Conservation (phyloP, 2,113 vertebrate species). For the Indri indri region DNA sequence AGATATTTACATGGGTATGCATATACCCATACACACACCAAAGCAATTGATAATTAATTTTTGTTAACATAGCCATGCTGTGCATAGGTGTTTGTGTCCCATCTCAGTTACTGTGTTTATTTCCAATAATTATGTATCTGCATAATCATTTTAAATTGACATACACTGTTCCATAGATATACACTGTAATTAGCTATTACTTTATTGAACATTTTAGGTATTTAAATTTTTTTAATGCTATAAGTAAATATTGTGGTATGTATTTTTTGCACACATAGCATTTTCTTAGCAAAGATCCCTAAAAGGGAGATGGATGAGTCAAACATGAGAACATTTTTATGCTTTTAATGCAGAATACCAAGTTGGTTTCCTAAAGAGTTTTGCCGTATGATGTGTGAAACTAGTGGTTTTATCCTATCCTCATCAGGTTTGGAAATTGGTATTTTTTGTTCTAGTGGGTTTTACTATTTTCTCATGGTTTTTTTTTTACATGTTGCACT, state of each 20-base stretch:
- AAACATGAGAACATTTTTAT: slow-evolving; percentile 22
- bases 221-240: neutral
- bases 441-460: neutral
- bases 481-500: neutral
- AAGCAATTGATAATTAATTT: neutral
- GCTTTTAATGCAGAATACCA: neutral
- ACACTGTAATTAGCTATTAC: neutral
- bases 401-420: neutral
- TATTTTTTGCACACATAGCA: neutral
- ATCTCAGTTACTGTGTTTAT: neutral
- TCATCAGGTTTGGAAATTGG: neutral
- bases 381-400: neutral
- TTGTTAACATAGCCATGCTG: neutral
- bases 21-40: neutral
- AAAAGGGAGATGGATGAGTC: neutral
- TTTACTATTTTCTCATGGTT: neutral
- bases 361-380: neutral
- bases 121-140: neutral
- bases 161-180: neutral
- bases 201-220: neutral
- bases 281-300: neutral
- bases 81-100: neutral
- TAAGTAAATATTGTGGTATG: neutral
- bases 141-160: neutral
- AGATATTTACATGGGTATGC: neutral